Conservation (phyloP, 2,113 vertebrate genomes). For the Tinamus guttatus region DNA sequence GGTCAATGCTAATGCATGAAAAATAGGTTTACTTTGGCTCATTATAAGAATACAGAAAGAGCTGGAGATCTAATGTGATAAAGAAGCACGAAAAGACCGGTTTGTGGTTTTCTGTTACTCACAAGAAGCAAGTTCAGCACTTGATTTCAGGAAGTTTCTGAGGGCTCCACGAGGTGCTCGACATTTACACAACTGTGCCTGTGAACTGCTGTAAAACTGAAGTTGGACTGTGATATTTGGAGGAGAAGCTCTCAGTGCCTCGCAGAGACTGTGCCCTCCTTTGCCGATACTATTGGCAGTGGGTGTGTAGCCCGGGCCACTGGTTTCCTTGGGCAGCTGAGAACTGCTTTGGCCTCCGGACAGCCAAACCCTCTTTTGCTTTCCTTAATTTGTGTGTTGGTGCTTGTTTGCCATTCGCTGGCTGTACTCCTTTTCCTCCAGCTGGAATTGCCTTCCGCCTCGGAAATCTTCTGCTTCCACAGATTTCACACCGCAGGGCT, state of each 20-base stretch:
- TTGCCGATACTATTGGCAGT: background rate
- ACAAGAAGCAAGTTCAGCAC: background rate
- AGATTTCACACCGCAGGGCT: background rate
- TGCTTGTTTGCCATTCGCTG: background rate
- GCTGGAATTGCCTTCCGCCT: background rate
- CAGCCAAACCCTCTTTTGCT: background rate
- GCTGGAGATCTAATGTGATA: constrained; percentile 17
- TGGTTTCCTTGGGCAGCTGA: background rate
- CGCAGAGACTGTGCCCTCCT: background rate
- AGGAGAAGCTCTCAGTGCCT: background rate
- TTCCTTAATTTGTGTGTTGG: background rate
- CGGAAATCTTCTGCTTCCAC: background rate
- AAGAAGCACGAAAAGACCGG: background rate
- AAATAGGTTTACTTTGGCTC: constrained; percentile 40
- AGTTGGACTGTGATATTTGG: accelerated
- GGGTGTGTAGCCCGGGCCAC: background rate
- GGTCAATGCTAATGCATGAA: background rate
- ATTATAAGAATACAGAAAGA: background rate
- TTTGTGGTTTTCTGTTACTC: constrained; percentile 25
- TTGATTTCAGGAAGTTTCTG: constrained; percentile 47
- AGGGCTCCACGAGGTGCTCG: background rate
- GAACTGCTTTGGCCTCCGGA: background rate
- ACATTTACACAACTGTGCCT: background rate
- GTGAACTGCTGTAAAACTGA: background rate
- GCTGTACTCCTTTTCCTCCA: background rate